Evolutionary conservation across 2,888 invertebrate genomes (phyloP), one percentile per base, ranked within the genome.

Genomic region (Nezara viridula): DNA sequence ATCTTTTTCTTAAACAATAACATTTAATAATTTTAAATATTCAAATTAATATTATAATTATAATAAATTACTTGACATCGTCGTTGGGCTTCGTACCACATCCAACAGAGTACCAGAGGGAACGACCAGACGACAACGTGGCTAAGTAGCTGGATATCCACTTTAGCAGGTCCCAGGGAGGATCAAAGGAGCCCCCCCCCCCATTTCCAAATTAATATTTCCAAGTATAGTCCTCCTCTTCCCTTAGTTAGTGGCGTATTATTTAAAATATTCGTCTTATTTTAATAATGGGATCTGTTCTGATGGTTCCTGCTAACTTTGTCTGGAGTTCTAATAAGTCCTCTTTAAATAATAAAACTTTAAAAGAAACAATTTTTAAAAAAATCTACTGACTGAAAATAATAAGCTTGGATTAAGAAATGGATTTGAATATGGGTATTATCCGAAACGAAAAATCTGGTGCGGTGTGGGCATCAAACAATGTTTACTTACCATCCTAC

Each of bases 171-270:
- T 77, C 77, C 40, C 21, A 5, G 5, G 73, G 21, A 24, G 24
- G 77, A 40, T 40, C 40, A 40, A 77, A 77, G 40, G 77, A 24
- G 21, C 40, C 32, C 2, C 40, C 73, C 73, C 37, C 7, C 60
- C 27, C 60, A 27, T 16, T 60, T 27, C 27, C 60, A 60, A 60
- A 60, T 60, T 60, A 60, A 60, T 60, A 60, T 60, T 60, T 60
- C 60, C 60, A 60, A 27, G 60, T 60, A 27, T 16, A 32, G 60
- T 60, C 27, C 27, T 16, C 32, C n/a, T 12, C 24, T n/a, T 1
- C 27, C 60, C 60, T 60, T 60, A 60, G 60, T 60, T 60, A 60
- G 60, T 60, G 60, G 60, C 32, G 27, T 60, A 60, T 60, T 60
- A 60, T 60, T 60, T 60, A 60, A 60, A 60, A 60, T 60, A 60